Evolutionary conservation across 2,888 invertebrate genomes (phyloP).

Genomic region (Perithous albicinctus): DNA sequence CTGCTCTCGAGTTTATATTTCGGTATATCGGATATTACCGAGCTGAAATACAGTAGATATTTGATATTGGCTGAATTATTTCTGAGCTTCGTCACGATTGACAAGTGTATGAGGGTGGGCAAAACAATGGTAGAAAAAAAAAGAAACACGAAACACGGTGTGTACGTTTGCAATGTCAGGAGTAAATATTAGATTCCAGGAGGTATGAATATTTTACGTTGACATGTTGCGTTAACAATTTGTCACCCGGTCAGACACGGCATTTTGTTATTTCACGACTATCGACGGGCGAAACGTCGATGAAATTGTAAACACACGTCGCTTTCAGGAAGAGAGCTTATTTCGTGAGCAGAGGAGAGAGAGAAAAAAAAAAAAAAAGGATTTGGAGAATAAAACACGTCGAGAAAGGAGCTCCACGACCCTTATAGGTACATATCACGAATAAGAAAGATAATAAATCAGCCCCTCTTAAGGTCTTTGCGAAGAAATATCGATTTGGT

Average conservation of each 20-base stretch:
- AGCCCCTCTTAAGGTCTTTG: constrained; percentile 19
- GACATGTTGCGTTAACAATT: constrained; percentile 50
- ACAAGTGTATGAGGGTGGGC: background rate
- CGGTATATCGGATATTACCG: background rate
- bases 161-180: background rate
- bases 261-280: background rate
- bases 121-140: background rate
- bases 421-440: constrained; percentile 19
- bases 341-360: background rate
- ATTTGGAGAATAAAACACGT: constrained; percentile 27
- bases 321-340: background rate
- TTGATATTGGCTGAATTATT: background rate
- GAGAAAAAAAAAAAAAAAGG: too few species aligned
- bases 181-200: constrained; percentile 6
- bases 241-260: constrained; percentile 21
- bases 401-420: background rate
- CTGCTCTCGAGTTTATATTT: background rate
- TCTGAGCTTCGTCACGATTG: background rate
- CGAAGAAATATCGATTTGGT: constrained; percentile 35
- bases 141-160: background rate
- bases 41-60: constrained; percentile 7
- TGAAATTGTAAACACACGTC: constrained; percentile 18
- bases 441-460: constrained; percentile 35
- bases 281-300: background rate
- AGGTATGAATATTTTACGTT: constrained; percentile 31